Evolutionary conservation across 1,140 invertebrate species (phyloP), one percentile per base, ranked within the genome.

Genomic region (Procambarus clarkii): DNA sequence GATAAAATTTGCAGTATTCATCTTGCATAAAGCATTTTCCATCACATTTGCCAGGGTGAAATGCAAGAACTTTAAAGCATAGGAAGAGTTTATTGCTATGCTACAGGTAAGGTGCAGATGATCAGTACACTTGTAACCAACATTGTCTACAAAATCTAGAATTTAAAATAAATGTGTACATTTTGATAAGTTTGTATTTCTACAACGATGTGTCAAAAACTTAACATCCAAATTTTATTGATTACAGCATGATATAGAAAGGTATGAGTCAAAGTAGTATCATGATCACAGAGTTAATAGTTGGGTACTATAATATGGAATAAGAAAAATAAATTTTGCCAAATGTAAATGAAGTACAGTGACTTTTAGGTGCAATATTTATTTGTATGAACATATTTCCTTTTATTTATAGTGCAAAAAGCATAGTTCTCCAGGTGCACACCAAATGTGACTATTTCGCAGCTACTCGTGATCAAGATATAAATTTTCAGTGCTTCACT

Each of bases 21-120:
- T 9, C 50, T 54, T 54, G 8, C 13, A 13, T 13, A 5, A 54
- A 54, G 13, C 50, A 8, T 54, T 13, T 54, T 1, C 50, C 50
- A 54, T 9, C 50, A 54, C 50, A 54, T 5, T 11, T 64, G 21
- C 21, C n/a, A 74, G 69, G 69, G n/a, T 74, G 4, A 74, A 54
- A 81, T 58, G 54, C n/a, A 81, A 54, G 54, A 58, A 54, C 2
- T 4, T 50, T 54, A n/a, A 54, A 81, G 54, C 79, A n/a, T 81
- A 81, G 79, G 79, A 58, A 54, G 79, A 54, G 79, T 81, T 81
- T 81, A 81, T 81, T 81, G 48, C 79, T 81, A 81, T 81, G 79
- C 79, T 81, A 81, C 79, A 81, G 79, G 79, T 48, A 81, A 54
- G 7, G 79, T 81, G 79, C 79, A 81, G 79, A n/a, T 34, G 48